Percentiles rank a stretch among this genome's conserved stretches.
Conservation (phyloP, 2,113 vertebrate genomes). For the Tragelaphus scriptus region DNA sequence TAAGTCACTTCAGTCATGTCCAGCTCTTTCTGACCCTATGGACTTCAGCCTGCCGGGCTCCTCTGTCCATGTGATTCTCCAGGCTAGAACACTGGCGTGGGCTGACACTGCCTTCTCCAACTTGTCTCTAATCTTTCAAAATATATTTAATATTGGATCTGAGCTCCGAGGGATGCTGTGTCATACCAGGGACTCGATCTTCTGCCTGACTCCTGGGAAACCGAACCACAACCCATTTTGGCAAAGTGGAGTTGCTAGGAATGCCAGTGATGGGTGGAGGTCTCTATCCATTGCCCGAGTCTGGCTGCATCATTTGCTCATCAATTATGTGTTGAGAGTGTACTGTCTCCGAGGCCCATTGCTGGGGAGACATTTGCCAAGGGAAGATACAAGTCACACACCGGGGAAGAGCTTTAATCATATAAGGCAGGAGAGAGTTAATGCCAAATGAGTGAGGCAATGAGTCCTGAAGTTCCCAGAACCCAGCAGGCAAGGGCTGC, state of each 20-base stretch:
- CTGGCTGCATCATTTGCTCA: neutral
- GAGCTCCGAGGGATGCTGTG: neutral
- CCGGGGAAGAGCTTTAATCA: neutral
- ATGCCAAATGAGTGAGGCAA: neutral
- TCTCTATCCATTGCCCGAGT: accelerated
- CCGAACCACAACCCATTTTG: neutral
- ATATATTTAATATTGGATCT: neutral
- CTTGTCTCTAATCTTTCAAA: neutral
- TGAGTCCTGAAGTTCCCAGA: neutral
- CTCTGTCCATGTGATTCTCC: neutral
- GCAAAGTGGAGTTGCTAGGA: neutral
- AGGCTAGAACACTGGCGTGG: neutral
- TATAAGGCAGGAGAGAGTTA: neutral
- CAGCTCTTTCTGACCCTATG: neutral
- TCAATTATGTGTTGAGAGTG: neutral
- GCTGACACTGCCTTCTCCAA: neutral
- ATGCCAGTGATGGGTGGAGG: no score
- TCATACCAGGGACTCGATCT: accelerated
- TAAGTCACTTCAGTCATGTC: neutral
- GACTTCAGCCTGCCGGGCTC: neutral
- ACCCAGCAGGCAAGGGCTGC: neutral
- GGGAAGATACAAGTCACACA: neutral
- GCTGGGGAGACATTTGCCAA: neutral
- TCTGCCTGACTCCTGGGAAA: neutral
- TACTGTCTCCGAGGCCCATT: neutral